Base-by-base conservation (phyloP, 2,797 vertebrate species). In the Brachymystax lenok region DNA sequence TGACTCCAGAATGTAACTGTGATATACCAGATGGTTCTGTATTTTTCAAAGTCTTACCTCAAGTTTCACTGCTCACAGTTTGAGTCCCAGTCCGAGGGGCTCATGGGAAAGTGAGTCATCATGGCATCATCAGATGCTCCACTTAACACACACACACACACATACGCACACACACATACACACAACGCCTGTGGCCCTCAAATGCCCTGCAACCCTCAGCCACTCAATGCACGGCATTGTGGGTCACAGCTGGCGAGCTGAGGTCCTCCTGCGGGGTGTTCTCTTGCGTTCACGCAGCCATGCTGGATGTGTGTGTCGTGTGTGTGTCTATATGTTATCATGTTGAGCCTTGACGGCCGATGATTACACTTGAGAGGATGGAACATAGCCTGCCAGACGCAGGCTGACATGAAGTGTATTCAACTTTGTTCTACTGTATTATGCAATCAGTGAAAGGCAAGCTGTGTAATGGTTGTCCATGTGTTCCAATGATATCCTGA, bases 211-310 rank as follows among this genome's bases (percentile, higher is more conserved):
- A 77, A 76, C 74, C 74, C 71, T 74, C 70, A 51, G 73, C 68
- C 16, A 61, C 35, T 61, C 76, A 75, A 80, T 77, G 69, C 69
- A 69, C 40, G 16, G 16, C 66, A 63, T 59, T 67, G 40, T 68
- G 69, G 81, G 77, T 63, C 69, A 14, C 80, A 82, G 80, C 82
- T 83, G 83, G 73, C 74, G 8, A 85, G 78, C 77, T 33, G 74
- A 50, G 74, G 83, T 80, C 59, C 50, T 54, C 13, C 84, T 79
- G 28, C 73, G 76, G 79, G 76, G 17, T 77, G 77, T 81, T 71
- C 71, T 80, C 75, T 76, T 71, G 71, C 69, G 61, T 72, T 75
- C 75, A 74, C 74, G 69, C 84, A 80, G 69, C 76, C 79, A 80
- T 80, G 74, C 83, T 82, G 52, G 56, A 21, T 28, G 10, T 77